A percentile compares a stretch with the other conserved stretches of the same genome.
phyloP scores from a whole-genome alignment of 2,888 invertebrate species.

The Dicyrtomina minuta region DNA sequence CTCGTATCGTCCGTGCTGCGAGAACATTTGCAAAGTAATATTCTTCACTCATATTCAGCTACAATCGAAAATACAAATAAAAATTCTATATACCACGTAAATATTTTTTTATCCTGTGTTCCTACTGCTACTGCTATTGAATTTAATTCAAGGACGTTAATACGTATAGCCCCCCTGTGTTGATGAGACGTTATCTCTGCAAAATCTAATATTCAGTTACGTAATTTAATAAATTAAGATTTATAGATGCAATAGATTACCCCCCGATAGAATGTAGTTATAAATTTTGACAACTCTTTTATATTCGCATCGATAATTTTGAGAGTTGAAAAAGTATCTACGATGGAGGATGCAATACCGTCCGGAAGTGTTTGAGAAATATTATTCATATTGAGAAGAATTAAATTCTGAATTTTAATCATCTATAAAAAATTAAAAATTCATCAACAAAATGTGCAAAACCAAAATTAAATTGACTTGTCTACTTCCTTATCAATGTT shows the following conservation, averaged over 20 bases:
- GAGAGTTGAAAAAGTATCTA: conserved; percentile 22
- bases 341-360: not conserved
- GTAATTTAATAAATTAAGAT: not conserved
- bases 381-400: no score
- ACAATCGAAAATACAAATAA: not conserved
- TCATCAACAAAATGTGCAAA: no score
- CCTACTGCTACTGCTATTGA: no score
- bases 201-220: not conserved
- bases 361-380: no score
- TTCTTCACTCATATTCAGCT: conserved; percentile 18
- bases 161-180: no score
- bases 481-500: no score
- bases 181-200: not conserved
- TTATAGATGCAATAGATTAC: conserved; percentile 18
- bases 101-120: no score
- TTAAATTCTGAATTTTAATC: no score
- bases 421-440: no score
- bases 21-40: conserved; percentile 37
- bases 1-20: conserved; percentile 31
- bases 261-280: conserved; percentile 25
- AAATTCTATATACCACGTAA: no score
- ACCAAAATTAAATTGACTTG: no score
- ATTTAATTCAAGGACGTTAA: no score
- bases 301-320: conserved; percentile 14
- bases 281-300: not conserved